A percentile compares a stretch with the other conserved stretches of the same genome.
Evolutionary conservation across 2,888 invertebrate species (phyloP).

Genomic region (Adelognathus sp.): DNA sequence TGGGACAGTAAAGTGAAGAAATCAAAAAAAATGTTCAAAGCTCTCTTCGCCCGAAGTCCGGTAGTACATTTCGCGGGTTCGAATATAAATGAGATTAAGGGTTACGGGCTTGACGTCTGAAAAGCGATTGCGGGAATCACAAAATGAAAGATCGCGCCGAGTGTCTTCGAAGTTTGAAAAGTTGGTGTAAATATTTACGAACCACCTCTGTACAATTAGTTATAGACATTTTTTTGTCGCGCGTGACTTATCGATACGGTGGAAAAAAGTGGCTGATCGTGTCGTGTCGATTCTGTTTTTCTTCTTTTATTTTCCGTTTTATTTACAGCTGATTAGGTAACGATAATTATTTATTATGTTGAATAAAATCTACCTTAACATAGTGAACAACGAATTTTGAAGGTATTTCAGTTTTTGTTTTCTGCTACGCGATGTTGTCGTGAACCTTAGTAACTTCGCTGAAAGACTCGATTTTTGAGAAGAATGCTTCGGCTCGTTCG

Average conservation of each 20-base stretch:
- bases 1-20: conserved; percentile 51
- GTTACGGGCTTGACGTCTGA: conserved; percentile 69
- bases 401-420: background rate
- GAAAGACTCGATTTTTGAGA: conserved; percentile 82
- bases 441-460: conserved; percentile 84
- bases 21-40: conserved; percentile 69
- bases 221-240: background rate
- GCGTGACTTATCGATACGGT: background rate
- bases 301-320: background rate
- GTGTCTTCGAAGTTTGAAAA: background rate
- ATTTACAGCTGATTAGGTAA: conserved; percentile 30
- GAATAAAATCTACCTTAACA: conserved; percentile 2
- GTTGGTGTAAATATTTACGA: conserved; percentile 17
- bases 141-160: background rate
- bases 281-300: background rate
- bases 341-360: conserved; percentile 35
- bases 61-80: conserved; percentile 73
- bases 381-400: background rate
- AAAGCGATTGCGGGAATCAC: background rate
- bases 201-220: background rate
- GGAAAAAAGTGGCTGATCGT: too few relatives aligned
- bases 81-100: conserved; percentile 75
- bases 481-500: conserved; percentile 80
- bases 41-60: conserved; percentile 70
- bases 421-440: conserved; percentile 82